Conservation (phyloP, 1,140 invertebrate species). For the Drosophila paulistorum region DNA sequence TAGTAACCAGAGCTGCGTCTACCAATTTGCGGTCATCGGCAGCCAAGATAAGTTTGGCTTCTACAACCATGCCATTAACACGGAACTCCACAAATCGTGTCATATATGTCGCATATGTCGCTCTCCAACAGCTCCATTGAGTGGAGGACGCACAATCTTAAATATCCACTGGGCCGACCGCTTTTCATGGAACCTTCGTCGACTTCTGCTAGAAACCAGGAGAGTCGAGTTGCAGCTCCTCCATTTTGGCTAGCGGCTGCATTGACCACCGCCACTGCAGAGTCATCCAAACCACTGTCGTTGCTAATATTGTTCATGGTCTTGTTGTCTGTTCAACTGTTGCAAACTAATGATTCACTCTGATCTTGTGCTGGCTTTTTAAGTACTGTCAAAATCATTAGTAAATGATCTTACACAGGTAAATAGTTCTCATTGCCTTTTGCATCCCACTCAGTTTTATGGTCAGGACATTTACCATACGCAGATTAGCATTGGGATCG, state of each 20-base stretch:
- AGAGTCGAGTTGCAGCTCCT: constrained; percentile 56
- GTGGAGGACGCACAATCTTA: constrained; percentile 56
- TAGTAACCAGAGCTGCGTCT: constrained; percentile 53
- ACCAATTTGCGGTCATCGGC: constrained; percentile 65
- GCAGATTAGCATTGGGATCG: no score
- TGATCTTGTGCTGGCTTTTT: no score
- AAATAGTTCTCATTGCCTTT: no score
- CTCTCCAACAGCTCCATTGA: constrained; percentile 68
- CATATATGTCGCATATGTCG: constrained; percentile 49
- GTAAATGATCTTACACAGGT: no score
- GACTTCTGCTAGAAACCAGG: constrained; percentile 76
- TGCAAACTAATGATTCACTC: constrained; percentile 39
- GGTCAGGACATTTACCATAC: no score
- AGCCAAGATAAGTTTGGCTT: constrained; percentile 69
- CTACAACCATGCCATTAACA: constrained; percentile 36
- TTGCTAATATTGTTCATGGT: constrained; percentile 61
- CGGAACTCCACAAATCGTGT: constrained; percentile 65
- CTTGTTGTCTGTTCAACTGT: constrained; percentile 18
- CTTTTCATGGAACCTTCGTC: constrained; percentile 54
- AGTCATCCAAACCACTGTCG: constrained; percentile 60
- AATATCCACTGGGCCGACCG: constrained; percentile 44
- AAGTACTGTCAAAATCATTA: no score
- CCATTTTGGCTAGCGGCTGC: neutral
- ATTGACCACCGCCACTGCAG: constrained; percentile 34
- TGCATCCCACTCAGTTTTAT: no score